Evolutionary conservation across 2,888 invertebrate genomes (phyloP), one percentile per base, ranked within the genome.

Genomic region (Chalcis sispes): DNA sequence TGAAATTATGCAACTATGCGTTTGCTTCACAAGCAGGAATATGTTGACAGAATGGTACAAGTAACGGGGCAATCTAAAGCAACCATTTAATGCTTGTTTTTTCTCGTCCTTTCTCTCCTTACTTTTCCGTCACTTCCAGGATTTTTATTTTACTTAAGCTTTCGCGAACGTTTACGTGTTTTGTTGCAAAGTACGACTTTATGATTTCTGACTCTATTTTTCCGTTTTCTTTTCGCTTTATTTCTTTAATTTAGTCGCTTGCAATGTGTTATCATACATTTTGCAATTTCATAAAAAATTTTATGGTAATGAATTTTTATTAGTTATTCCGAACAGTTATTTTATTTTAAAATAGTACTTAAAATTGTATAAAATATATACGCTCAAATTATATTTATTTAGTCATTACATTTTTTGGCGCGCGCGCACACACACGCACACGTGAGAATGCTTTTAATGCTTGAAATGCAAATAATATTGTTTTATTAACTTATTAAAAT

Each of bases 1-100:
- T 48, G 2, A 40, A 73, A 73, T 59, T 73, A 73, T 66, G 59
- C 66, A 72, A 72, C 23, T 65, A 58, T 40, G 58, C 56, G 52
- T n/a, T 7, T 36, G 50, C 23, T 59, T 42, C 25, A 18, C 52
- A 15, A 29, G 50, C 20, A 58, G 7, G 36, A 50, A 18, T 13
- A 7, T 10, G 23, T 72, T 72, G 72, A 54, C 54, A 56, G 36
- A 62, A 48, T 15, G 61, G 52, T 4, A 15, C 52, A 56, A 20
- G 48, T 72, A 32, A 15, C 70, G 66, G 64, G 73, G 59, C 66
- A 72, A 71, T 8, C 20, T 25, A 27, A 8, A 50, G 52, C 25
- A 36, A 52, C 52, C 40, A 32, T 66, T 66, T 40, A 66, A 66
- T 36, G 36, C 54, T 15, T 29, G 13, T 20, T 13, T 7, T 8